Evolutionary conservation across 1,140 invertebrate genomes (phyloP), one percentile per base, ranked within the genome.

Genomic region (Probaryconus sp.): DNA sequence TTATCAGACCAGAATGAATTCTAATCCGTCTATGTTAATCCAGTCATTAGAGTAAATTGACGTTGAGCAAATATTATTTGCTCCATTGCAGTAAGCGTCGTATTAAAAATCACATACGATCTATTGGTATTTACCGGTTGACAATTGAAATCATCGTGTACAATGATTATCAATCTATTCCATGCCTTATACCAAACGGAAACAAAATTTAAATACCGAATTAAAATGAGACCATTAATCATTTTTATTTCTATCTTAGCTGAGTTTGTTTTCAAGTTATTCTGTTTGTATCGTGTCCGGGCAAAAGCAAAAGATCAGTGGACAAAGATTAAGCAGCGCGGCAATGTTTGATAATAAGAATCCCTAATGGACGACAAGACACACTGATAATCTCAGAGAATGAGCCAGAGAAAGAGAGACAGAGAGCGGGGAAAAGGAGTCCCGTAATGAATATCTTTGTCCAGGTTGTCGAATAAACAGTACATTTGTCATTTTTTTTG

Each of bases 401-500:
- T 13, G 47, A 64, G n/a, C n/a, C n/a, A n/a, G n/a, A n/a, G n/a
- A n/a, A n/a, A n/a, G n/a, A n/a, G n/a, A n/a, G n/a, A n/a, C n/a
- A n/a, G n/a, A n/a, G n/a, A n/a, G n/a, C n/a, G n/a, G n/a, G n/a
- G n/a, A n/a, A n/a, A n/a, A n/a, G 37, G 38, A 40, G 63, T 40
- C 48, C n/a, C 53, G 47, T 79, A 81, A 76, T 74, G 53, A 72
- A 77, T 72, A 76, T 26, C 10, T 50, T 38, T 45, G 18, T 74
- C 63, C 70, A 58, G 53, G 53, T 35, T 75, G 63, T 73, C 38
- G 50, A 43, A 71, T 79, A 81, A 81, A 81, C 76, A 81, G 63
- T 78, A 71, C 75, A 81, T 81, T 81, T 77, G 72, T 81, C 80
- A 81, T 78, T 76, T 70, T n/a, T n/a, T 61, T 47, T 17, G 24